phyloP scores from a whole-genome alignment of 1,140 invertebrate species.

The Globodera rostochiensis region DNA sequence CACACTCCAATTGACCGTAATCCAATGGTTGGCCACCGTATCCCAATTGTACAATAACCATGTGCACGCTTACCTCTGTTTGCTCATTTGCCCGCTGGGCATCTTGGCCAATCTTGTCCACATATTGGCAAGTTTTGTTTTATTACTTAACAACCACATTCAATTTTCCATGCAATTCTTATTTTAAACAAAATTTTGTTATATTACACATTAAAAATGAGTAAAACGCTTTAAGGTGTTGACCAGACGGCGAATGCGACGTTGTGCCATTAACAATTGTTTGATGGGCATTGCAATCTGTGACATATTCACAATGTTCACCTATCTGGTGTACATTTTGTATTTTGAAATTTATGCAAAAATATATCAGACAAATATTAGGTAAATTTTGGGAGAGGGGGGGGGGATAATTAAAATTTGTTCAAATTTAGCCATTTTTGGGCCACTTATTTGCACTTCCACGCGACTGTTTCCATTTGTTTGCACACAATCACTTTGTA shows the following conservation, averaged over 20 bases:
- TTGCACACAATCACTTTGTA: conserved; percentile 57
- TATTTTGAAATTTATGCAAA: conserved; percentile 47
- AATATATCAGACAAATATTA: conserved; percentile 19
- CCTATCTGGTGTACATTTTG: conserved; percentile 56
- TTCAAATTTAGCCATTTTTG: conserved; percentile 49
- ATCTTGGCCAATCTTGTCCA: conserved; percentile 56
- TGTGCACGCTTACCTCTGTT: conserved; percentile 51
- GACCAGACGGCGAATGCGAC: conserved; percentile 52
- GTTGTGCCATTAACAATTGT: conserved; percentile 51
- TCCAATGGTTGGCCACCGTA: conserved; percentile 42
- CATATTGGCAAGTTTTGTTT: conserved; percentile 35
- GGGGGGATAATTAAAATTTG: neutral
- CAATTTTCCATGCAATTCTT: neutral
- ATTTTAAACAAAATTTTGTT: neutral
- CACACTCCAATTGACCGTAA: conserved; percentile 36
- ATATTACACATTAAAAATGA: too few relatives aligned
- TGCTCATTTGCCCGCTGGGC: conserved; percentile 53
- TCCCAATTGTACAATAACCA: conserved; percentile 42
- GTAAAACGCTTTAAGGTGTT: conserved; percentile 31
- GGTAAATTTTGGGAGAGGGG: conserved; percentile 2
- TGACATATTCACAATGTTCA: conserved; percentile 54
- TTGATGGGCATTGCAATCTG: conserved; percentile 56
- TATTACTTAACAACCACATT: neutral
- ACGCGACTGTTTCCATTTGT: conserved; percentile 52
- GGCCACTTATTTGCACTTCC: conserved; percentile 50